Conservation (phyloP, 1,140 invertebrate species). For the Pseudomyrmex gracilis region DNA sequence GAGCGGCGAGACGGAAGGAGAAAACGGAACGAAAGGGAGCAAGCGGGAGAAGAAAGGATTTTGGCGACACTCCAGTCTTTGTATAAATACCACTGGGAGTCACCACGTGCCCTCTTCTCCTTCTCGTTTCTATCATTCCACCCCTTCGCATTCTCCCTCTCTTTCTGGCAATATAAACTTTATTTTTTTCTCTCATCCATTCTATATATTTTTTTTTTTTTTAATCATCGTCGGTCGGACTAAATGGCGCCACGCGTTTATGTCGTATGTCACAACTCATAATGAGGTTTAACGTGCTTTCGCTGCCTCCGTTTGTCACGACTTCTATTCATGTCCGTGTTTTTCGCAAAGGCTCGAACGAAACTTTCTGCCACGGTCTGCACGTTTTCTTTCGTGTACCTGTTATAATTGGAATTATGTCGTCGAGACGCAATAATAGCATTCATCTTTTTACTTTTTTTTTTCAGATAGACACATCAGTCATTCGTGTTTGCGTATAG, state of each 20-base stretch:
- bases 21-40: constrained; percentile 74
- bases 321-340: constrained; percentile 13
- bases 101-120: constrained; percentile 62
- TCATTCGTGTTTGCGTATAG: constrained; percentile 3
- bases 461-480: background rate
- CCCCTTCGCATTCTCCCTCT: background rate
- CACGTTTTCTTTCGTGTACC: background rate
- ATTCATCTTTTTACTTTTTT: background rate
- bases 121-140: background rate
- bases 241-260: constrained; percentile 22
- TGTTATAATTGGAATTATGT: constrained; percentile 33
- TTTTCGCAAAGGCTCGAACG: constrained; percentile 4
- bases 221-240: background rate
- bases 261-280: constrained; percentile 54
- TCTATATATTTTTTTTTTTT: constrained; percentile 56
- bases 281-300: constrained; percentile 56
- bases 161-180: constrained; percentile 55
- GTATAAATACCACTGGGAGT: constrained; percentile 83
- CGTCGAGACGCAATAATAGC: background rate
- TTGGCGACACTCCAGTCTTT: constrained; percentile 83
- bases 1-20: constrained; percentile 36
- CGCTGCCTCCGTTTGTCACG: constrained; percentile 16
- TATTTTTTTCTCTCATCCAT: constrained; percentile 54
- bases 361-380: constrained; percentile 13
- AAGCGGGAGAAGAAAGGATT: constrained; percentile 81